Base-by-base conservation (phyloP, 2,888 invertebrate species). In the Anthophora plumipes region DNA sequence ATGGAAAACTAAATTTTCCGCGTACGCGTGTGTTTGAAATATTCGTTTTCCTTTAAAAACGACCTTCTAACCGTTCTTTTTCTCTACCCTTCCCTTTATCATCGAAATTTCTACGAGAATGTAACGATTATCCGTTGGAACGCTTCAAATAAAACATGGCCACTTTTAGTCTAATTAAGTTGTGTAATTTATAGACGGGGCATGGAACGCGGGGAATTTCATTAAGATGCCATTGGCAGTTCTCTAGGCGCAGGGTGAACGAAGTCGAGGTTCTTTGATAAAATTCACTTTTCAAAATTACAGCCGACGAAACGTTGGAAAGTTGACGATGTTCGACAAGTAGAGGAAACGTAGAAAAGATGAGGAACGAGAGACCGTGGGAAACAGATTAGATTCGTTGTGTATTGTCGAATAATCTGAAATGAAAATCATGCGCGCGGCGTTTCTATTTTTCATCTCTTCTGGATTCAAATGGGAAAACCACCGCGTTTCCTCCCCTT, bases 161-260 rank as follows among this genome's bases (percentile, higher is more conserved):
- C 59, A 55, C 69, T 66, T 75, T 69, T 75, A 37, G 75, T 80
- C 75, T 80, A 81, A 81, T 81, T 81, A 80, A 81, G 80, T 60
- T 37, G 50, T 66, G 48, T 68, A 64, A 80, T 82, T 82, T 77
- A 80, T 68, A 81, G 39, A 50, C 64, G 63, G 1, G n/a, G 9
- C 20, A 11, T 25, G 69, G 54, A 55, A 64, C 77, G 72, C 69
- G n/a, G 6, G 60, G 81, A 81, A 82, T 82, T 82, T 81, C 82
- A 77, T 80, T 82, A 80, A 72, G 60, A 20, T 60, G 41, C 43
- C 80, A 80, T 77, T 39, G 80, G 82, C 80, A 77, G 76, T 59
- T 69, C 64, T 78, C 41, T 46, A 46, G 63, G 61, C 59, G 37
- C 22, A 14, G 25, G 63, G 6, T 48, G n/a, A 39, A 46, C 39